Evolutionary conservation across 2,888 invertebrate genomes (phyloP), one percentile per base, ranked within the genome.

Genomic region (Adelphocoris suturalis): DNA sequence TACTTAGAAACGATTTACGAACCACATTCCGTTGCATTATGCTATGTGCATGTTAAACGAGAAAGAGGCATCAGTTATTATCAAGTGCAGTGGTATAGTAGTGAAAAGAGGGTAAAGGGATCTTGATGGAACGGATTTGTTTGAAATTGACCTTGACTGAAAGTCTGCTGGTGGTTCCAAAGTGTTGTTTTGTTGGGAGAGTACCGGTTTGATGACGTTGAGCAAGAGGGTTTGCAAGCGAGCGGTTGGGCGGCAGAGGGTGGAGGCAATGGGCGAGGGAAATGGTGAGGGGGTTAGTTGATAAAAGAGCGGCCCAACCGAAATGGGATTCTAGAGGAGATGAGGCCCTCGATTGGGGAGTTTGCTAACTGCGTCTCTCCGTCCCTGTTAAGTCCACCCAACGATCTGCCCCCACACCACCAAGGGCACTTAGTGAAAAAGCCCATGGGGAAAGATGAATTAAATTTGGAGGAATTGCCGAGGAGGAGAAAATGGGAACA

Each of bases 251-350:
- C 16, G 27, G 55, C 7, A 0, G 19, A 52, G 82, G 23, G 80
- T 19, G 14, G 27, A 48, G 82, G 13, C 52, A 82, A 55, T 27
- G 19, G 82, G 48, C 82, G 52, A 52, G 80, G 80, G 76, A 19
- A 37, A 37, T 5, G 81, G 48, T 13, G 48, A 23, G 82, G 27
- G 82, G 82, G 37, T 76, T 37, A 46, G 82, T 52, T 82, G 82
- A 82, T 82, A 82, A 82, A 82, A 82, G 48, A 82, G 82, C 52
- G 82, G 52, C 82, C 27, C 52, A 82, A 13, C 55, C 82, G 52
- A 82, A 82, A 82, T 82, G 82, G 82, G 82, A 82, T 82, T 48
- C 48, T 52, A 5, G 52, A 27, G 52, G 52, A 82, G 82, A 52
- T 82, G 82, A 48, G 52, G 48, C 82, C 27, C 47, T 19, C 68